These are phyloP conservation scores for Cordylochernes scorpioides DNA, from an alignment of 2,888 invertebrate genomes.

Conservation along the genomic window DNA sequence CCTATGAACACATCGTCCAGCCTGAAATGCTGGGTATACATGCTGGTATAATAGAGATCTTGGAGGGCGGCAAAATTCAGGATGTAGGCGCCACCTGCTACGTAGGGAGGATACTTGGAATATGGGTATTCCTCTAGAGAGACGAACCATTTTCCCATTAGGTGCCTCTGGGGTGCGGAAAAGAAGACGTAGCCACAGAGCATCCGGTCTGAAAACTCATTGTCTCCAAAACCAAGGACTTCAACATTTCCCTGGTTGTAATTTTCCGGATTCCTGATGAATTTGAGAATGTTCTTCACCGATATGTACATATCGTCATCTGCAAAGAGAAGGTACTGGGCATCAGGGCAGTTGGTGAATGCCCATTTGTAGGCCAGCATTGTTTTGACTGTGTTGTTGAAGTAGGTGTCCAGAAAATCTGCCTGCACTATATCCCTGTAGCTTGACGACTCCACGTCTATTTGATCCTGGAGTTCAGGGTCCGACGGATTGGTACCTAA, in stretches of 20 bases:
- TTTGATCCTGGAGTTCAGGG: slow-evolving; percentile 27
- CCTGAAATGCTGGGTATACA: slow-evolving; percentile 51
- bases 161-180: slow-evolving; percentile 41
- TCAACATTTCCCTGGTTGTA: slow-evolving; percentile 33
- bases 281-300: slow-evolving; percentile 49
- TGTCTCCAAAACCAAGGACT: not conserved
- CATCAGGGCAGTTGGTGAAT: slow-evolving; percentile 38
- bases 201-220: no score
- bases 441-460: slow-evolving; percentile 36
- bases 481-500: slow-evolving; percentile 32
- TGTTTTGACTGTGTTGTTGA: slow-evolving; percentile 76
- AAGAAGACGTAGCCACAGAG: slow-evolving; percentile 52
- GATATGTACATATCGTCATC: slow-evolving; percentile 84
- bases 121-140: slow-evolving; percentile 58
- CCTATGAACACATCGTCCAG: slow-evolving; percentile 76
- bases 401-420: slow-evolving; percentile 52
- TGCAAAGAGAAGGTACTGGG: slow-evolving; percentile 55
- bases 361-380: slow-evolving; percentile 67
- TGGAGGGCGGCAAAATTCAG: slow-evolving; percentile 43
- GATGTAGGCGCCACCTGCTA: slow-evolving; percentile 61
- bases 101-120: slow-evolving; percentile 62
- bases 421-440: slow-evolving; percentile 55
- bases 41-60: slow-evolving; percentile 45
- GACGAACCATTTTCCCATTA: slow-evolving; percentile 61
- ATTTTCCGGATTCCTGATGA: slow-evolving; percentile 34